Conservation (phyloP, 2,113 vertebrate genomes). For the Rhynchomys soricoides region DNA sequence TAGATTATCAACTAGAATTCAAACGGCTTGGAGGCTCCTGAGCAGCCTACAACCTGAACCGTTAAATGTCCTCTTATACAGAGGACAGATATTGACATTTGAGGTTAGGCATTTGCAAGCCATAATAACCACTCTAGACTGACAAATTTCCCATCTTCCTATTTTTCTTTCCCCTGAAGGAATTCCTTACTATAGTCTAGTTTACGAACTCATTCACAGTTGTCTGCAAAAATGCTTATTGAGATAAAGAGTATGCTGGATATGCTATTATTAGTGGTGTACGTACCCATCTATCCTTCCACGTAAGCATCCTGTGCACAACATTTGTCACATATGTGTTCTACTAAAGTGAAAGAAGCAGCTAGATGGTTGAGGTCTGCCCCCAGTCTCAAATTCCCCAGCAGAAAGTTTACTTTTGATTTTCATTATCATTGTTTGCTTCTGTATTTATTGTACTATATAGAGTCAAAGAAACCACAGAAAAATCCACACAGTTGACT, state of each 20-base stretch:
- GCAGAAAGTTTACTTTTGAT: slow-evolving; percentile 8
- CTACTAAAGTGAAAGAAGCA: neutral
- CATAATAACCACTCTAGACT: neutral
- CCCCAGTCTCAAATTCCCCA: neutral
- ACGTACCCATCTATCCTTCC: no score
- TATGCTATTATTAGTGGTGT: neutral
- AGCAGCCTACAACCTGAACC: neutral
- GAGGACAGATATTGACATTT: neutral
- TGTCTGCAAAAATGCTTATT: neutral
- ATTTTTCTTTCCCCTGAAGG: neutral
- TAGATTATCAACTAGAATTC: neutral
- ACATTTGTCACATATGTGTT: neutral
- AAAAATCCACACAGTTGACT: neutral
- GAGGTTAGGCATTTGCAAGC: neutral
- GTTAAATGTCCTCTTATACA: neutral
- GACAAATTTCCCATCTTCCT: neutral
- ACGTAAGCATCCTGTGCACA: neutral
- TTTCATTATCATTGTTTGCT: neutral
- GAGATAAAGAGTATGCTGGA: neutral
- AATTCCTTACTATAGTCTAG: neutral
- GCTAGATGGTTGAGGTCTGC: neutral
- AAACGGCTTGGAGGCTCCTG: neutral
- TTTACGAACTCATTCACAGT: neutral
- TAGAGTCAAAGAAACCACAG: neutral
- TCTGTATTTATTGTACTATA: neutral